Conservation (phyloP, 2,113 vertebrate genomes). For the Podarcis cretensis region DNA sequence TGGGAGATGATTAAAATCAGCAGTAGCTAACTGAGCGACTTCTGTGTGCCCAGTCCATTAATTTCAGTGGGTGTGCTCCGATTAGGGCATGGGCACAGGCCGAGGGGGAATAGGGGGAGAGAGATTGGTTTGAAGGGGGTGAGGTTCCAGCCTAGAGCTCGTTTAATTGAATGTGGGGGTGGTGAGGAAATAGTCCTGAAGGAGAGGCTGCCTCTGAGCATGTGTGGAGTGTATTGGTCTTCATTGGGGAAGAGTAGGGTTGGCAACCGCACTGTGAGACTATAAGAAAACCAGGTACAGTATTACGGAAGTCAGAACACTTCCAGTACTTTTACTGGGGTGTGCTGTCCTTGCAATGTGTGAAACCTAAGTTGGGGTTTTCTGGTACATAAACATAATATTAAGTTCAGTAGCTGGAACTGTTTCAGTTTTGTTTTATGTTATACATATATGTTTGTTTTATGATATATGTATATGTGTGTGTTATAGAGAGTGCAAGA, state of each 20-base stretch:
- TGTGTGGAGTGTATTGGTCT: not conserved
- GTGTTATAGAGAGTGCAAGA: too few species aligned
- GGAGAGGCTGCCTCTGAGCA: not conserved
- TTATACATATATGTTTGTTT: too few species aligned
- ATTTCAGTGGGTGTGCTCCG: too few species aligned
- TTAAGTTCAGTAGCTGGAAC: too few species aligned
- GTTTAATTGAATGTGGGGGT: not conserved
- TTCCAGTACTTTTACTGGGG: not conserved
- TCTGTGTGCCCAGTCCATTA: too few species aligned
- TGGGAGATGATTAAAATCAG: too few species aligned
- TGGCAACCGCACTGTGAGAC: not conserved
- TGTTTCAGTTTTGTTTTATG: too few species aligned
- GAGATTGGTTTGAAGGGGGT: not conserved
- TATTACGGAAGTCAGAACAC: not conserved
- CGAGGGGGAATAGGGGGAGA: not conserved
- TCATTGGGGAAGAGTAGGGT: not conserved
- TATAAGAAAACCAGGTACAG: not conserved
- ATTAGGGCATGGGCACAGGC: too few species aligned
- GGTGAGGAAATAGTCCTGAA: not conserved
- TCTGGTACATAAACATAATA: too few species aligned
- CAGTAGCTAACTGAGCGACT: too few species aligned
- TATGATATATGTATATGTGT: too few species aligned
- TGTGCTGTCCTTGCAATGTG: not conserved
- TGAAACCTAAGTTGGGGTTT: not conserved
- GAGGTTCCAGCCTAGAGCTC: not conserved